A percentile compares a stretch with the other conserved stretches of the same genome.
These are phyloP conservation scores for Trachurus trachurus DNA, from an alignment of 2,797 vertebrate species.

Conservation along the genomic window DNA sequence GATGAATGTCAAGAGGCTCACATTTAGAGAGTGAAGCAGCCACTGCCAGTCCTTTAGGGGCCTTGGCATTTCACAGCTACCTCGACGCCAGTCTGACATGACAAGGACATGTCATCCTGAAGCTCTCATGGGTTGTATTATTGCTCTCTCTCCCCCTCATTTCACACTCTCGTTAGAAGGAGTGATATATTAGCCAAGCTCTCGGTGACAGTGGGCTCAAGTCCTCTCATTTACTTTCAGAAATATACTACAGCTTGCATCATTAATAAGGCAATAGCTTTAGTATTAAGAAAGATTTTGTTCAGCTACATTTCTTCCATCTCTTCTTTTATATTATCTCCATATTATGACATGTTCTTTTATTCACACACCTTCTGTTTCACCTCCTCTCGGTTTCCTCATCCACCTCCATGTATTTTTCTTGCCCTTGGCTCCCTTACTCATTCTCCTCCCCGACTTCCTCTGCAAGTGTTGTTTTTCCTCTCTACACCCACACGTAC, in stretches of 20 bases:
- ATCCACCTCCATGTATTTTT: conserved; percentile 38
- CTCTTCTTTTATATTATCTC: conserved; percentile 11
- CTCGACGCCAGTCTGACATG: conserved; percentile 51
- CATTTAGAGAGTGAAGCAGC: conserved; percentile 37
- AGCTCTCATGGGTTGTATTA: conserved; percentile 50
- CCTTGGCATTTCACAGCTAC: conserved; percentile 70
- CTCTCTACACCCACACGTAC: conserved; percentile 22
- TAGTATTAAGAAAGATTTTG: conserved; percentile 9
- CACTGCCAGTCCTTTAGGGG: conserved; percentile 51
- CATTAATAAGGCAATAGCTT: conserved; percentile 10
- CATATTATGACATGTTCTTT: background rate
- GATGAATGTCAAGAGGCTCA: conserved; percentile 63
- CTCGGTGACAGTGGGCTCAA: conserved; percentile 15
- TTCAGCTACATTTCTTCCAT: conserved; percentile 10
- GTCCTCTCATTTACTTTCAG: conserved; percentile 36
- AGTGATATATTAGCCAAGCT: conserved; percentile 44
- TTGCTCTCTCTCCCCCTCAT: conserved; percentile 30
- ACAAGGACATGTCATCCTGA: conserved; percentile 68
- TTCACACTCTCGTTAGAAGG: conserved; percentile 38
- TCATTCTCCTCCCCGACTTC: conserved; percentile 36
- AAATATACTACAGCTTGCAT: conserved; percentile 24
- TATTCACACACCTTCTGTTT: conserved; percentile 25
- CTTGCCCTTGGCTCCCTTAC: conserved; percentile 37
- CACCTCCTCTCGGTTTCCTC: conserved; percentile 24
- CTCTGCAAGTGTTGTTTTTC: conserved; percentile 42